Percentiles rank a stretch among this genome's conserved stretches.
Evolutionary conservation across 1,140 invertebrate genomes (phyloP).

Genomic region (Mamestra configurata): DNA sequence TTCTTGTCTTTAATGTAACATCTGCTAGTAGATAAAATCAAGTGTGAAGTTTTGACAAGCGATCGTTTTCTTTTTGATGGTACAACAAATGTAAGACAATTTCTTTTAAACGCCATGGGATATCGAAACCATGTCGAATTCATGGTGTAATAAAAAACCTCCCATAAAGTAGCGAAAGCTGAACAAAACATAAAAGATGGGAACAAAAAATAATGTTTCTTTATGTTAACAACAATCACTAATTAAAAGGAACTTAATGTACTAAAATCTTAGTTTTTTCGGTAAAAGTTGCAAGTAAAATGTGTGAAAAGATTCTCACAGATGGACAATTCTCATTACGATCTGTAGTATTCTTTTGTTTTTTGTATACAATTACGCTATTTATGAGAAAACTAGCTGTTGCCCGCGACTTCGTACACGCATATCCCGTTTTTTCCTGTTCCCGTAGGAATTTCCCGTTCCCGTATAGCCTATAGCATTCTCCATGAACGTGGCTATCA

Average conservation of each 20-base stretch:
- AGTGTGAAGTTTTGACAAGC: too few species aligned
- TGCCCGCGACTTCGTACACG: too few species aligned
- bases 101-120: not conserved
- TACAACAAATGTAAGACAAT: not conserved
- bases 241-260: not conserved
- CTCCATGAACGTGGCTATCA: too few species aligned
- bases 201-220: not conserved
- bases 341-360: not conserved
- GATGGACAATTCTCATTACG: too few species aligned
- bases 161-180: constrained; percentile 2
- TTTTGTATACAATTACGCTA: not conserved
- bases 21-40: too few species aligned
- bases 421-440: too few species aligned
- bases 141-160: not conserved
- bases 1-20: too few species aligned
- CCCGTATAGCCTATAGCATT: too few species aligned
- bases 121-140: not conserved
- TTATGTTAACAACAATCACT: not conserved
- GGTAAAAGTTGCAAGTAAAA: not conserved
- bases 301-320: not conserved
- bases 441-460: too few species aligned
- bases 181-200: not conserved
- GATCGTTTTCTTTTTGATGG: too few species aligned
- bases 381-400: too few species aligned
- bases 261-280: not conserved